Evolutionary conservation across 1,140 invertebrate species (phyloP), one percentile per base, ranked within the genome.

Genomic region (Meteorus sp.): DNA sequence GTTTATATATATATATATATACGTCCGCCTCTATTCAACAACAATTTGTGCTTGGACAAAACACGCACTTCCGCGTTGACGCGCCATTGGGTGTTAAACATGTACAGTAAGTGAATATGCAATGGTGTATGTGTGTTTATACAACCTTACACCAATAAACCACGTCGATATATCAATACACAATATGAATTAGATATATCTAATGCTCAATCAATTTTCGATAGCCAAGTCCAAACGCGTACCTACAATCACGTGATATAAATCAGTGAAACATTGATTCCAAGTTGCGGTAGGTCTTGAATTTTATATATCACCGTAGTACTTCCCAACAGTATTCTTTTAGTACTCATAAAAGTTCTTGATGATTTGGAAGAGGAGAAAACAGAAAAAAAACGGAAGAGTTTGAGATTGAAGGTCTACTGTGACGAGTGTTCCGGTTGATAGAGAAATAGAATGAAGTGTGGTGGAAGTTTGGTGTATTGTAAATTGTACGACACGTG

Each of bases 361-460:
- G 51, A 45, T 54, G 45, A 39, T 48, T 15, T 37, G 17, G 37
- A 56, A 37, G 33, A 33, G 13, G 56, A 56, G 23, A 37, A 33
- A 43, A 35, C 8, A 13, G 43, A 25, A 31, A n/a, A 58, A 51
- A 33, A 39, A 27, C 11, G 25, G 33, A 41, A 48, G 29, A 19
- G 31, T 43, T 41, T 20, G 1, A 6, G 17, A 41, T 41, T 41
- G 19, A 13, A 25, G 9, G 2, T 8, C 20, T 48, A 8, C 15
- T 2, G 4, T 19, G 7, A 25, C 43, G 4, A 48, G 22, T 27
- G n/a, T n/a, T 13, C 3, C 3, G 20, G 15, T 64, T 65, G 64
- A 67, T 70, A 63, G 62, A 61, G 53, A 59, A 66, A 57, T 59
- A 59, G 61, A 62, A 65, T 60, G 63, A 61, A 56, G 61, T 59